Conservation (phyloP, 2,888 invertebrate species). For the Himalopsyche tibetana region DNA sequence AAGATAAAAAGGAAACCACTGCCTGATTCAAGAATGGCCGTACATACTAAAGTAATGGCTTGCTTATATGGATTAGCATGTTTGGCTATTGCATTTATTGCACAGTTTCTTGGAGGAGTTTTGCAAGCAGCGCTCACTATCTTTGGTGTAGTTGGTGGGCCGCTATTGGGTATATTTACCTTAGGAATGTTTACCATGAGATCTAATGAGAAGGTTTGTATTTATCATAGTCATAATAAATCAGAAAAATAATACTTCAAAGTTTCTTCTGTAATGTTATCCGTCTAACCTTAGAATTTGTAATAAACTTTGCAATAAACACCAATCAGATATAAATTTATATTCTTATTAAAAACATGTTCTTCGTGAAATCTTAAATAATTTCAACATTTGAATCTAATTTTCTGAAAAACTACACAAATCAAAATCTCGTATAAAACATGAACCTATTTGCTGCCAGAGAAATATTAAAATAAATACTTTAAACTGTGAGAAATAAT, state of each 20-base stretch:
- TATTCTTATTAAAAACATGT: not conserved
- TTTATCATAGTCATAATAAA: not conserved
- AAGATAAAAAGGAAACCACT: slow-evolving; percentile 70
- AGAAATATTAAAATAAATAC: no score
- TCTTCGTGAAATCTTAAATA: no score
- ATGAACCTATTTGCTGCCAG: no score
- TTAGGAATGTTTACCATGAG: slow-evolving; percentile 88
- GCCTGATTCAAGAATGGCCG: slow-evolving; percentile 71
- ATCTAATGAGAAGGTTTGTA: slow-evolving; percentile 82
- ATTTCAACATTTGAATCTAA: no score
- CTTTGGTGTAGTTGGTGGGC: slow-evolving; percentile 92
- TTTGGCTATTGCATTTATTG: slow-evolving; percentile 88
- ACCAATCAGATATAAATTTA: not conserved
- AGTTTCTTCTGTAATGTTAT: no score
- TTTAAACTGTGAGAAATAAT: no score
- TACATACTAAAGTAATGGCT: slow-evolving; percentile 82
- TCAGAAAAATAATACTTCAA: no score
- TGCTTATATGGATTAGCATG: slow-evolving; percentile 85
- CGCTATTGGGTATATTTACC: slow-evolving; percentile 89
- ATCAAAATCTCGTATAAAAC: no score
- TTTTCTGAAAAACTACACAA: no score
- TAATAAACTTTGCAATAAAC: no score
- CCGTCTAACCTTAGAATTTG: no score
- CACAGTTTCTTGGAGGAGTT: slow-evolving; percentile 89
- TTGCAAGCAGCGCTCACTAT: slow-evolving; percentile 91